Base-by-base conservation (phyloP, 2,888 invertebrate genomes). In the Scaptomyza flava region DNA sequence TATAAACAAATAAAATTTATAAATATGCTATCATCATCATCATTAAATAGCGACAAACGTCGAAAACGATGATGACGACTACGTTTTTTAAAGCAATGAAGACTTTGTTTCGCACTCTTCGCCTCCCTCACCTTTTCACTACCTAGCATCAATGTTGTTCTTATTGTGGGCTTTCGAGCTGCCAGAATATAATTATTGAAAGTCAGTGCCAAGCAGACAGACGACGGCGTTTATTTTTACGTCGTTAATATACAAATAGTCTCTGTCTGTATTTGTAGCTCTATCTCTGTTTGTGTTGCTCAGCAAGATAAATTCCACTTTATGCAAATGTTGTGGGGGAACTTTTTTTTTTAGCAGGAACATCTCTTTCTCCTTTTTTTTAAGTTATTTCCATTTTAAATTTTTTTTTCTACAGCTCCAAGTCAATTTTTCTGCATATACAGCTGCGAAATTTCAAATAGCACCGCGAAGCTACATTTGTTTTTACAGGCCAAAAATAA, bases 241-340 rank as follows among this genome's bases (percentile, higher is more conserved):
- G 89, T 86, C 88, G 87, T 86, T 88, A 84, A 84, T 88, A 88
- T 81, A 81, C 78, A 83, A 88, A 83, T 88, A 83, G 70, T 68
- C 80, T 86, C 66, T n/a, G n/a, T 76, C 65, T 78, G 68, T 58
- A 52, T 63, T 27, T 68, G 54, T 52, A 20, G 33, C 17, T 68
- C 41, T 52, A 17, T 56, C 50, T 42, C 38, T 45, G 46, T 45
- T 57, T 50, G 23, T 50, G 45, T 56, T 56, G 60, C 51, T 56
- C 53, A 56, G 62, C 61, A 58, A 72, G 72, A 77, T 70, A 86
- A 81, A 86, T 88, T 88, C 84, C 89, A 83, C 81, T 84, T 86
- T 88, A 84, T 84, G 84, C 84, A 88, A 84, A 84, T 83, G 62
- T 85, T 79, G 76, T 86, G 81, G 71, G 76, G 87, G 81, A 69